Evolutionary conservation across 2,113 vertebrate genomes (phyloP).

Genomic region (Crocuta crocuta): DNA sequence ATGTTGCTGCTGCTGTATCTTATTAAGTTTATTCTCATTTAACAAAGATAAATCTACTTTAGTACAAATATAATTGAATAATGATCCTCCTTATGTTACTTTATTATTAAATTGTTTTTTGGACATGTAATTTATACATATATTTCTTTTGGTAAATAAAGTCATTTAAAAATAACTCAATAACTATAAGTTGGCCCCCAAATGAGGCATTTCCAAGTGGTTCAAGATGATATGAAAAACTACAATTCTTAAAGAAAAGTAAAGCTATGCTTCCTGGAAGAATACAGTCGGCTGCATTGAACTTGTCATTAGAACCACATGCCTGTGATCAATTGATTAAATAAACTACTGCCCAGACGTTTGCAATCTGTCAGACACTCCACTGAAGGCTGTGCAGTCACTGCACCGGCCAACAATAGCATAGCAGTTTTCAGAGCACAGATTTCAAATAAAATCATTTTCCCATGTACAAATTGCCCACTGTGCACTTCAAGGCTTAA

Average conservation of each 20-base stretch:
- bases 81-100: background rate
- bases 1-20: background rate
- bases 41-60: background rate
- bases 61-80: background rate
- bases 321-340: conserved; percentile 83
- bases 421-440: conserved; percentile 34
- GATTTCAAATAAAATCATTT: conserved; percentile 75
- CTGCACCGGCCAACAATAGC: background rate
- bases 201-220: background rate
- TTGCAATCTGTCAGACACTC: conserved; percentile 81
- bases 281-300: conserved; percentile 51
- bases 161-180: background rate
- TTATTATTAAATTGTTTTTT: background rate
- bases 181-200: background rate
- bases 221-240: conserved; percentile 58
- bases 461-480: conserved; percentile 70
- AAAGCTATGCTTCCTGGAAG: conserved; percentile 63
- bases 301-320: conserved; percentile 71
- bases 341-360: conserved; percentile 83
- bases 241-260: conserved; percentile 71
- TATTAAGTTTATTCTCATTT: conserved; percentile 25
- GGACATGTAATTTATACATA: background rate
- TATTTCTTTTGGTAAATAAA: background rate
- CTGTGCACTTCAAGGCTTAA: conserved; percentile 70
- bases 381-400: conserved; percentile 47